Percentiles rank a stretch among this genome's conserved stretches.
phyloP scores from a whole-genome alignment of 2,888 invertebrate species.

The Melipona bicolor region DNA sequence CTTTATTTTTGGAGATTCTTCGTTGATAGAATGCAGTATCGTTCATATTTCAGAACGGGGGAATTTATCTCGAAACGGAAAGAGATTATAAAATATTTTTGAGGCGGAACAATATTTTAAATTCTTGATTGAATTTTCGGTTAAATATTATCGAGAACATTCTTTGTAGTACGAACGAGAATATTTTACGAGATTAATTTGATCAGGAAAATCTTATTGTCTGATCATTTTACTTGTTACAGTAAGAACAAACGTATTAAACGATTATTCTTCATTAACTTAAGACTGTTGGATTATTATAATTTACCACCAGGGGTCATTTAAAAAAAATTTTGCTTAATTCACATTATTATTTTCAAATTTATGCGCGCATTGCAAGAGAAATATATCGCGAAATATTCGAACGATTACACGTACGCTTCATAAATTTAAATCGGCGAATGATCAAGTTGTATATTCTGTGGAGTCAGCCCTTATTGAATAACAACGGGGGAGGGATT shows the following conservation, averaged over 20 bases:
- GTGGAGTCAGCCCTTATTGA: conserved; percentile 27
- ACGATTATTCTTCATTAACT: too few relatives aligned
- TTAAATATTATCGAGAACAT: background rate
- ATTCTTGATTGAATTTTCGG: background rate
- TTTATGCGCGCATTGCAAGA: background rate
- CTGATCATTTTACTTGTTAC: too few relatives aligned
- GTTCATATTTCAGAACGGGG: background rate
- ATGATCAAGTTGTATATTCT: background rate
- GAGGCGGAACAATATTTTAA: background rate
- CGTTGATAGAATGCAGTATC: too few relatives aligned
- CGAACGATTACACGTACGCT: background rate
- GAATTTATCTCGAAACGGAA: background rate
- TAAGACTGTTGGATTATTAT: too few relatives aligned
- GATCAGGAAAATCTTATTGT: too few relatives aligned
- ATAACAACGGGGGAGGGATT: conserved; percentile 27
- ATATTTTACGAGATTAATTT: background rate
- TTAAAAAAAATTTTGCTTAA: background rate
- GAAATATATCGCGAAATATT: background rate
- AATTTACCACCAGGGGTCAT: too few relatives aligned
- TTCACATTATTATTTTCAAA: background rate
- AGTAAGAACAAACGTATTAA: too few relatives aligned
- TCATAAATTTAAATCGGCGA: background rate
- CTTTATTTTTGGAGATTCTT: too few relatives aligned
- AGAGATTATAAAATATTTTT: background rate
- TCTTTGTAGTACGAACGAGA: background rate